Conservation (phyloP, 2,113 vertebrate genomes). For the Lepidothrix coronata region DNA sequence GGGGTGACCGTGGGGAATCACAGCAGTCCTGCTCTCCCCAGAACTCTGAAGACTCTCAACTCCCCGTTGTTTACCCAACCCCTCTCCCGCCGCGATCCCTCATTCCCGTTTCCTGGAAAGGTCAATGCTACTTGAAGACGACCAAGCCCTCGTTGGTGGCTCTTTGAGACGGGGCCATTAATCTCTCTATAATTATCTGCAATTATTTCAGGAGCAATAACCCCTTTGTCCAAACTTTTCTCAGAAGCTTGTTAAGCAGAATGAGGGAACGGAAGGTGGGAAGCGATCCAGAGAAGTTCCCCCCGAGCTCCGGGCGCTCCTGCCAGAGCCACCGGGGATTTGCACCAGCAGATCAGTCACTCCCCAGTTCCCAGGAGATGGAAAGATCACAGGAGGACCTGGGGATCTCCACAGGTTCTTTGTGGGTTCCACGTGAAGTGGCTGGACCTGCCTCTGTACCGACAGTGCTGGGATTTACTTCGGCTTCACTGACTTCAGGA, state of each 20-base stretch:
- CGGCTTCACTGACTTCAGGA: neutral
- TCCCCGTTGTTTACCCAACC: neutral
- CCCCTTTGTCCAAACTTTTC: neutral
- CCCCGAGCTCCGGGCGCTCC: neutral
- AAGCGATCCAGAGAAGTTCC: neutral
- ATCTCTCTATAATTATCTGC: neutral
- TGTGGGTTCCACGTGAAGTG: neutral
- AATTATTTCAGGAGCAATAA: constrained; percentile 25
- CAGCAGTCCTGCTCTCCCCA: neutral
- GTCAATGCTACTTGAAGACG: neutral
- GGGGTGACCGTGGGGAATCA: neutral
- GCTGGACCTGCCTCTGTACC: neutral
- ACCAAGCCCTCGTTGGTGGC: neutral
- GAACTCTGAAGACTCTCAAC: neutral
- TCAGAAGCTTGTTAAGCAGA: neutral
- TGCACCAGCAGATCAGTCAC: neutral
- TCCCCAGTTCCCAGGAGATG: too few relatives aligned
- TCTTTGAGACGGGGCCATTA: neutral
- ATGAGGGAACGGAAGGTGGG: neutral
- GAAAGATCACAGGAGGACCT: neutral
- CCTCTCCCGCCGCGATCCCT: neutral
- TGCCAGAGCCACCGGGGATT: neutral
- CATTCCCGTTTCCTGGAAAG: neutral
- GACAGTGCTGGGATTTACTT: neutral
- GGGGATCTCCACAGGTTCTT: neutral